Conservation (phyloP, 2,888 invertebrate genomes). For the Spialia ferax region DNA sequence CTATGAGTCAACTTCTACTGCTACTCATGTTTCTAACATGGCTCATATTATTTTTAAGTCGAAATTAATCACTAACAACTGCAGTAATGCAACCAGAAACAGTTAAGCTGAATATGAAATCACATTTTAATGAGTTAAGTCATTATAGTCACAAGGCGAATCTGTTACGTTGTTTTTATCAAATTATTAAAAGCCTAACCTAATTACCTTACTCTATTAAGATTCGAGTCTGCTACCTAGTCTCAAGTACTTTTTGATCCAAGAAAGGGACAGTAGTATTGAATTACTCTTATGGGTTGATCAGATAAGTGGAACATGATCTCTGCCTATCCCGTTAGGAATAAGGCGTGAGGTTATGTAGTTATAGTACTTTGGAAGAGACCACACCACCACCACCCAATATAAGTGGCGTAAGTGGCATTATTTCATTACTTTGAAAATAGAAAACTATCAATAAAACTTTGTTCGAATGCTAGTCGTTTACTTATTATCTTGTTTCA, state of each 20-base stretch:
- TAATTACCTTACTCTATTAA: slow-evolving; percentile 1
- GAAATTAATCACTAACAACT: not conserved
- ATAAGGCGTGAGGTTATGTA: no score
- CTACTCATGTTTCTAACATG: not conserved
- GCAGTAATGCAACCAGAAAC: not conserved
- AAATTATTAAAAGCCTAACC: slow-evolving; percentile 4
- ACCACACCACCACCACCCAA: no score
- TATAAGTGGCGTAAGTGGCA: no score
- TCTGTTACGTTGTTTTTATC: not conserved
- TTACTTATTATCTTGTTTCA: not conserved
- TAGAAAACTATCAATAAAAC: not conserved
- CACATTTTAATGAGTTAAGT: slow-evolving; percentile 4
- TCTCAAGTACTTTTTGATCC: not conserved
- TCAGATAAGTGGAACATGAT: no score
- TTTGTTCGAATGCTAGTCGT: slow-evolving; percentile 9
- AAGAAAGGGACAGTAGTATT: not conserved
- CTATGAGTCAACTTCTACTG: not conserved
- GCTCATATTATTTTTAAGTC: not conserved
- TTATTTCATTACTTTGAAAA: no score
- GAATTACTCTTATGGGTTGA: no score
- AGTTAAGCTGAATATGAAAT: no score
- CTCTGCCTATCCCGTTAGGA: no score
- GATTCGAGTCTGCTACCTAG: not conserved
- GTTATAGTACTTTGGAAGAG: no score
- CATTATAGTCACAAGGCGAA: slow-evolving; percentile 6